Evolutionary conservation across 2,797 vertebrate species (phyloP).

Genomic region (Antrozous pallidus): DNA sequence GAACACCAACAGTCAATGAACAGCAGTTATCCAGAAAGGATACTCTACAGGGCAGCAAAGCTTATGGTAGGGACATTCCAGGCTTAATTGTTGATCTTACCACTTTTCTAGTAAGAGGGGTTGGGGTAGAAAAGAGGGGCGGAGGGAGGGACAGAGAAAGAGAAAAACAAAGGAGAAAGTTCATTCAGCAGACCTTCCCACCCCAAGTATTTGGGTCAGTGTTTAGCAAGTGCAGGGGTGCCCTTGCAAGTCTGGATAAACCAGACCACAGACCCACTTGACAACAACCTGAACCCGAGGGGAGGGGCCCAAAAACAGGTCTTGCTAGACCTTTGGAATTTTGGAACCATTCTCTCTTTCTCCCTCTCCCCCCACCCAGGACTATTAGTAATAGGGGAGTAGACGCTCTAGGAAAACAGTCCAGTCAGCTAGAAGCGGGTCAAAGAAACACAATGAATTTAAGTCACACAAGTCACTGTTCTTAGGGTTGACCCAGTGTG

Average conservation of each 20-base stretch:
- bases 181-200: not conserved
- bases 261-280: not conserved
- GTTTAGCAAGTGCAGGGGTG: not conserved
- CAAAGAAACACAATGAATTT: conserved; percentile 21
- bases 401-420: conserved; percentile 16
- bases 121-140: not conserved
- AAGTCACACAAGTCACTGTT: not conserved
- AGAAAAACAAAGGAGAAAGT: not conserved
- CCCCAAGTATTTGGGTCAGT: conserved; percentile 22
- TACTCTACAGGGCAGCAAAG: not conserved
- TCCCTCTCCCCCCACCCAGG: not conserved
- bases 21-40: not conserved
- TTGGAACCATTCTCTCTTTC: not conserved
- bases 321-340: conserved; percentile 50
- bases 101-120: not conserved
- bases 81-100: not conserved
- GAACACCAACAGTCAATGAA: not conserved
- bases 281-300: not conserved
- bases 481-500: not conserved
- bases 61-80: not conserved
- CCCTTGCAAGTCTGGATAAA: conserved; percentile 45
- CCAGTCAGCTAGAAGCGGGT: conserved; percentile 10
- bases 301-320: conserved; percentile 54
- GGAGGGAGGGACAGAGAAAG: not conserved
- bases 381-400: not conserved